Base-by-base conservation (phyloP, 2,113 vertebrate species). In the Halichoerus grypus region DNA sequence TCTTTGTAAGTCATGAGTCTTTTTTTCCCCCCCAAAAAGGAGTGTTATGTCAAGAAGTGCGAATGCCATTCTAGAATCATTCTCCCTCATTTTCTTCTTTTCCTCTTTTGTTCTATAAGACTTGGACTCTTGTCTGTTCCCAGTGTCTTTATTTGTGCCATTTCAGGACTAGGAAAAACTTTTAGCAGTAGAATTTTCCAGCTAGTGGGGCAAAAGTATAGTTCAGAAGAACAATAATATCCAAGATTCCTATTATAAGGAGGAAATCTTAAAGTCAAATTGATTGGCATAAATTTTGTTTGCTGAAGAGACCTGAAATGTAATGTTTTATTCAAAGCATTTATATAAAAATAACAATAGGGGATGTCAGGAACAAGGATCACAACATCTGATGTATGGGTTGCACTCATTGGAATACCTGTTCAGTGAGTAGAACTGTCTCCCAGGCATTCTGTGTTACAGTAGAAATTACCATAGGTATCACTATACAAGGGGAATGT, bases 161-260 rank as follows among this genome's bases (percentile, higher is more conserved):
- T 95, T 97, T 95, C 42, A 91, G 65, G 55, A 88, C 49, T 16
- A 69, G 59, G 90, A 91, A 82, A 91, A 46, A 28, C 28, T 42
- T 74, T 93, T 72, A 91, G 72, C 61, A 33, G 49, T 53, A 95
- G 88, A 71, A 83, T 55, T 91, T 88, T 84, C 49, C 19, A 95
- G 72, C 72, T 71, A 67, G 42, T 46, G 31, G 94, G 57, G 55
- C 72, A 90, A 89, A 88, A 81, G 51, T 89, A 14, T 24, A 71
- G 65, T 87, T 91, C 42, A 76, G 65, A 87, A 69, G 33, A 88
- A 22, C 19, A 86, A 2, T 39, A 77, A 33, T 82, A 89, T 83
- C 65, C 91, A 59, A 94, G 22, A 84, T 88, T 21, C 31, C 42
- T 94, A 9, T 49, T 46, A 28, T 5, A 31, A 85, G 59, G 13